Base-by-base conservation (phyloP, 2,888 invertebrate species). In the Drosophila dives region DNA sequence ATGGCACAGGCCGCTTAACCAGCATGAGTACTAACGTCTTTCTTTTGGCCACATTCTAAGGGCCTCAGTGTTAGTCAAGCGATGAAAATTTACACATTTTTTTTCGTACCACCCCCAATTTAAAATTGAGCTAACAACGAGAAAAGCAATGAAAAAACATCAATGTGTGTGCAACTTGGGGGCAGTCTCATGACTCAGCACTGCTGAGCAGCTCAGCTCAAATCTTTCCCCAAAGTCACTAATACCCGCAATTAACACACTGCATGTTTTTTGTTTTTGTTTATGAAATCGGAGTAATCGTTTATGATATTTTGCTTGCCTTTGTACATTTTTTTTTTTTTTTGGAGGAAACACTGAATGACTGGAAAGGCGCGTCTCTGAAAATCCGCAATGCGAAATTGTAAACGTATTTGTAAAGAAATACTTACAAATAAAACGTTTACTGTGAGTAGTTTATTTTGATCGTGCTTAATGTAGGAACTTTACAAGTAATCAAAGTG, bases 271-370 rank as follows among this genome's bases (percentile, higher is more conserved):
- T 56, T 61, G 74, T 68, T 77, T 68, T 83, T 84, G 84, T 84
- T 84, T 84, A 89, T 86, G 89, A 84, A 84, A 84, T 84, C 70
- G 61, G 84, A 89, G 60, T 71, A 56, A 68, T 56, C 65, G 72
- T 67, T 77, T 78, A 71, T 72, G 61, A 73, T 81, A 81, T 81
- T 79, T 73, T 62, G 78, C 81, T 81, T 74, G 69, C 42, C 50
- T 72, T 48, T 72, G 61, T 58, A 23, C 11, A n/a, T 48, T 20
- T 23, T 34, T 42, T 38, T 59, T 73, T 79, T 70, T 70, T 56
- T 49, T 33, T 69, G 54, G 73, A 63, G 80, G 60, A 64, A 68
- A 55, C 56, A 58, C 69, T 70, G 68, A 71, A 65, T 74, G 63
- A 26, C 80, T 76, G 26, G 11, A 54, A 48, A 67, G 45, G 26